Percentiles rank a stretch among this genome's conserved stretches.
phyloP scores from a whole-genome alignment of 2,888 invertebrate species.

The Pyrrhia umbra region DNA sequence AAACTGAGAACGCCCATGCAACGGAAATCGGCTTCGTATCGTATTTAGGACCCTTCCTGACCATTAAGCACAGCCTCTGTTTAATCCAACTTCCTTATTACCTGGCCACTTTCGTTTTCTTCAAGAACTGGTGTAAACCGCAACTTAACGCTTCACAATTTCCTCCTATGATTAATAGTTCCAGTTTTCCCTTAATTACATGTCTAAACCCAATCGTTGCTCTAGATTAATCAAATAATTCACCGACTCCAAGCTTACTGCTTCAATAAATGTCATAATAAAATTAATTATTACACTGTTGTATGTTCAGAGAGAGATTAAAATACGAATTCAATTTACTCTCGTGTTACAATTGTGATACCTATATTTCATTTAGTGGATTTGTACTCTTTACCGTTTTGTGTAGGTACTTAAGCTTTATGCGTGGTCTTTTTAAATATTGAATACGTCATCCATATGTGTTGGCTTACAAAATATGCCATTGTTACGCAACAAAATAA shows the following conservation, averaged over 20 bases:
- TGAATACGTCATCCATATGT: slow-evolving; percentile 14
- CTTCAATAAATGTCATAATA: slow-evolving; percentile 70
- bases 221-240: slow-evolving; percentile 67
- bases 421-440: slow-evolving; percentile 28
- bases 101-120: slow-evolving; percentile 74
- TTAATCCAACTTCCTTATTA: slow-evolving; percentile 77
- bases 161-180: slow-evolving; percentile 65
- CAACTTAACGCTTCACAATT: slow-evolving; percentile 56
- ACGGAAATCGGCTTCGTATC: slow-evolving; percentile 49
- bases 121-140: slow-evolving; percentile 61
- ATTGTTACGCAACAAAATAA: slow-evolving; percentile 43
- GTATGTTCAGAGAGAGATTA: slow-evolving; percentile 51
- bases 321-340: slow-evolving; percentile 53
- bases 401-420: slow-evolving; percentile 10
- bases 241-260: slow-evolving; percentile 58
- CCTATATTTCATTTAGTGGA: slow-evolving; percentile 29
- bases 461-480: slow-evolving; percentile 28
- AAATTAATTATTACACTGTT: slow-evolving; percentile 67
- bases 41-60: slow-evolving; percentile 67
- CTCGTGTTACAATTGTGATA: slow-evolving; percentile 26
- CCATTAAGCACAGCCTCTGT: slow-evolving; percentile 70
- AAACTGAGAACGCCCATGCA: slow-evolving; percentile 55
- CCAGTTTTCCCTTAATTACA: slow-evolving; percentile 62
- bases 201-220: slow-evolving; percentile 50
- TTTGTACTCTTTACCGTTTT: slow-evolving; percentile 21